A percentile compares a stretch with the other conserved stretches of the same genome.
Evolutionary conservation across 2,797 vertebrate species (phyloP).

Genomic region (Falco berigora): DNA sequence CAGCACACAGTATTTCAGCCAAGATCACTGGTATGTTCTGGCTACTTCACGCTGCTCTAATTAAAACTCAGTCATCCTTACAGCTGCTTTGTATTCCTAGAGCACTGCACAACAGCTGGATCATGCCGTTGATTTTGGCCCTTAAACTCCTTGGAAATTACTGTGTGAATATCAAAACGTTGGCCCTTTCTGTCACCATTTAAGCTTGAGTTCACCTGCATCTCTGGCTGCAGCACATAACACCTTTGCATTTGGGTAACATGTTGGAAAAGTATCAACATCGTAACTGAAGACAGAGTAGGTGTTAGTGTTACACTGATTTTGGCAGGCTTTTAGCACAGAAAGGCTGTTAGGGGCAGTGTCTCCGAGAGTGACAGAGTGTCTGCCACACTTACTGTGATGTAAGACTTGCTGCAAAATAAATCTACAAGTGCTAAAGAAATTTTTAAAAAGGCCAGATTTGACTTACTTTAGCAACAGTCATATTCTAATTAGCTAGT

Average conservation of each 20-base stretch:
- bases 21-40: slow-evolving; percentile 1
- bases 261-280: neutral
- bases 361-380: neutral
- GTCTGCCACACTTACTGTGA: neutral
- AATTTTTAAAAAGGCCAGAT: neutral
- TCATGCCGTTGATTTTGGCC: neutral
- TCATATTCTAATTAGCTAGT: neutral
- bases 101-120: slow-evolving; percentile 27
- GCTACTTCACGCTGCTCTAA: neutral
- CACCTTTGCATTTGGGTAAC: neutral
- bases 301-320: neutral
- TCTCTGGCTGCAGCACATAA: neutral
- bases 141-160: neutral
- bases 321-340: neutral
- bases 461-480: neutral
- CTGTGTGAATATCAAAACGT: neutral
- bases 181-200: neutral
- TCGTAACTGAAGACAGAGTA: neutral
- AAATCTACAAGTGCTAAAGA: neutral
- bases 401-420: neutral
- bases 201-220: neutral
- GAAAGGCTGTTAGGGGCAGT: neutral
- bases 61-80: neutral
- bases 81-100: slow-evolving; percentile 30
- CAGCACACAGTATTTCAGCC: neutral